Evolutionary conservation across 1,140 invertebrate species (phyloP), one percentile per base, ranked within the genome.

Genomic region (Chymomyza costata): DNA sequence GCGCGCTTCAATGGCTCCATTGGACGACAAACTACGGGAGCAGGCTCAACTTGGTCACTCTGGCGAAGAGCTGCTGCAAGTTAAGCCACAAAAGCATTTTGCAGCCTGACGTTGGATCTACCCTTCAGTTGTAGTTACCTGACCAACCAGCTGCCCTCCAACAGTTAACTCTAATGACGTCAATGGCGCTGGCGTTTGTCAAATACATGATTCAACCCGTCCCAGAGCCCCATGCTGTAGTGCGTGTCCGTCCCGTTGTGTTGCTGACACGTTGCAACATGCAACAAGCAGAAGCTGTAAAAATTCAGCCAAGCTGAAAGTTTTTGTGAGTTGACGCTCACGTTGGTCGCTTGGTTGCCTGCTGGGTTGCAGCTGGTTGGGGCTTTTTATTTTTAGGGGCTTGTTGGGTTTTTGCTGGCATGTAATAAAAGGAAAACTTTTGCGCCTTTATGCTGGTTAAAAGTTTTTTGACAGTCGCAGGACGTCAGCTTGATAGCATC

Each of bases 261-360:
- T 56, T 46, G 47, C 51, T 70, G 62, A 66, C 67, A 71, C 63
- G 70, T 71, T 71, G 67, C 62, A 66, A 65, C 68, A 71, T 71
- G 68, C 68, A 71, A 71, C 68, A 73, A 70, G 68, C 68, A 43
- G 56, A 71, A 63, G 63, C 68, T 67, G 38, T 68, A 67, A 43
- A 71, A 71, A 73, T 59, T 34, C 68, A 73, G 25, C 68, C 48
- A 73, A 51, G 68, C 63, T 63, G 68, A 66, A 71, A 71, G 37
- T 58, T 66, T 59, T 19, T 51, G 58, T 25, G 21, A 3, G 8
- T 8, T 25, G n/a, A n/a, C 21, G 21, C 73, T 73, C 53, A 68
- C 58, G 43, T 58, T 51, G 49, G 37, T 55, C 6, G 47, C 31
- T 47, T 25, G 44, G 18, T 46, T 15, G 44, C 44, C 44, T 13